Percentiles rank a stretch among this genome's conserved stretches.
Conservation (phyloP, 2,888 invertebrate species). For the Zaprionus lineosus region DNA sequence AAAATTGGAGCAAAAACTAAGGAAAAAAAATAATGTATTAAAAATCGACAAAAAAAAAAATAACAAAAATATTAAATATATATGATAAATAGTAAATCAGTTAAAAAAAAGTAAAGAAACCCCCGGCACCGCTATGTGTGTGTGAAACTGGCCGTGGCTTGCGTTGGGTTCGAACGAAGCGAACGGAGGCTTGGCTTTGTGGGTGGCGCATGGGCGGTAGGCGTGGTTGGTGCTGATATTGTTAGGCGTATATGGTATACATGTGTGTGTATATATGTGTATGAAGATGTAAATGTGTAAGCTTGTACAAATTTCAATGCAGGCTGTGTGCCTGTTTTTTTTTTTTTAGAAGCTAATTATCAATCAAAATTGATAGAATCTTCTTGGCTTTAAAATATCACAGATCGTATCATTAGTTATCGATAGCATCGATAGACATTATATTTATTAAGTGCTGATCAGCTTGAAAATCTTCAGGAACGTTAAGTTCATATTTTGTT, state of each 20-base stretch:
- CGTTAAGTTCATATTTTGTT: conserved; percentile 39
- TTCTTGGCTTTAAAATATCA: too few relatives aligned
- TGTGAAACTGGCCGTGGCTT: conserved; percentile 77
- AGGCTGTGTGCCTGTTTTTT: conserved; percentile 25
- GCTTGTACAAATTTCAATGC: conserved; percentile 18
- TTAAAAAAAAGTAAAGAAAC: conserved; percentile 23
- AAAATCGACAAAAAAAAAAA: conserved; percentile 16
- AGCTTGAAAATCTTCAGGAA: conserved; percentile 29
- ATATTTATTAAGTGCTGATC: neutral
- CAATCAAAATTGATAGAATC: too few relatives aligned
- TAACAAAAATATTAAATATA: conserved; percentile 14
- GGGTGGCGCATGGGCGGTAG: conserved; percentile 70
- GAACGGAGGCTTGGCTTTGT: conserved; percentile 70
- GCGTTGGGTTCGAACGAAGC: conserved; percentile 73
- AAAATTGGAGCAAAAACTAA: conserved; percentile 6
- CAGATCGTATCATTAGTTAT: neutral
- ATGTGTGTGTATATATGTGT: conserved; percentile 29
- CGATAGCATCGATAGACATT: neutral
- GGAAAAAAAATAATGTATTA: neutral
- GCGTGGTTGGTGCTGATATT: conserved; percentile 49
- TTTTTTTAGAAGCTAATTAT: too few relatives aligned
- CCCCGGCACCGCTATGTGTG: conserved; percentile 69
- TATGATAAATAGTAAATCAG: conserved; percentile 21
- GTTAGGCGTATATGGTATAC: conserved; percentile 23
- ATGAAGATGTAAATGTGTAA: conserved; percentile 23